phyloP scores from a whole-genome alignment of 1,140 invertebrate genomes.

The Spodoptera frugiperda region DNA sequence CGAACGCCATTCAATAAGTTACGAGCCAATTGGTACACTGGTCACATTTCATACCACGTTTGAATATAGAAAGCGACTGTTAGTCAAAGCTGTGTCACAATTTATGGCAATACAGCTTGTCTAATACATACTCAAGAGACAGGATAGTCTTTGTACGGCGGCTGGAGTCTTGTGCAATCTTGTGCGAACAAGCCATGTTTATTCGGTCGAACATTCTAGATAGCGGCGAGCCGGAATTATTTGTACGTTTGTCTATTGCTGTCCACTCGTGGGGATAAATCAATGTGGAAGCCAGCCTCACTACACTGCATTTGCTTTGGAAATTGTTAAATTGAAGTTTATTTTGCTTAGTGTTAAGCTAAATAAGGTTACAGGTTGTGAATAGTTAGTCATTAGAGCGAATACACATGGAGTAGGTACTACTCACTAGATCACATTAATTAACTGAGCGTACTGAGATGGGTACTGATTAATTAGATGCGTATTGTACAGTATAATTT shows the following conservation, averaged over 20 bases:
- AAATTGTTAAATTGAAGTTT: background rate
- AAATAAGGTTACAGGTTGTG: background rate
- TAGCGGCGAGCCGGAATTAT: constrained; percentile 9
- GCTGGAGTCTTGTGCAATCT: constrained; percentile 27
- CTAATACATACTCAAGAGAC: background rate
- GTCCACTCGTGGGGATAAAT: constrained; percentile 31
- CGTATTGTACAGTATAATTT: no score
- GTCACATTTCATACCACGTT: no score
- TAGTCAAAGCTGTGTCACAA: no score
- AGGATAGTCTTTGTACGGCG: background rate
- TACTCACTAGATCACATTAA: background rate
- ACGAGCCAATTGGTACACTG: no score
- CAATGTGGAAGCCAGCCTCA: constrained; percentile 1
- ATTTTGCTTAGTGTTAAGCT: background rate
- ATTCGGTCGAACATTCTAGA: constrained; percentile 38
- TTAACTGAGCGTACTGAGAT: background rate
- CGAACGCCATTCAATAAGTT: no score
- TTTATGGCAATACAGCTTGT: background rate
- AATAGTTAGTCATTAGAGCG: no score
- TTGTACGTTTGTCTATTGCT: constrained; percentile 31
- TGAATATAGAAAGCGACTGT: no score
- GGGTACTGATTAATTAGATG: background rate
- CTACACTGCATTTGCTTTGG: background rate
- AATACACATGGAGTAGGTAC: no score
- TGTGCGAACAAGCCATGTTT: constrained; percentile 42